Conservation (phyloP, 2,113 vertebrate species). For the Diadophis punctatus region DNA sequence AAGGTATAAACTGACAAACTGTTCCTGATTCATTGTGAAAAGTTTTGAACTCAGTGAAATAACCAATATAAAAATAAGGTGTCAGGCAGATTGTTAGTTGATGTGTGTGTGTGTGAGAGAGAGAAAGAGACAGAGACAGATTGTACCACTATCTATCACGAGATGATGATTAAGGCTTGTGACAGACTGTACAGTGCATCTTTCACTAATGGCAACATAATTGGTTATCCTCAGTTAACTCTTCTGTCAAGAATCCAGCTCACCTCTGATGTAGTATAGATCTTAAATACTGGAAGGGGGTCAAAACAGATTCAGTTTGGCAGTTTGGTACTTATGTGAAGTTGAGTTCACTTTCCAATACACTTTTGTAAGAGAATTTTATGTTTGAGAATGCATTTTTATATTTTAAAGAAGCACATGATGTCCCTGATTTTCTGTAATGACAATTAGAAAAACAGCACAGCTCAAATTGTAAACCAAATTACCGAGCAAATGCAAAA, state of each 20-base stretch:
- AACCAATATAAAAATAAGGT: neutral
- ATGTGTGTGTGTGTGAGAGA: too few relatives aligned
- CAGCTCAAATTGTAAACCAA: neutral
- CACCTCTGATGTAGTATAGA: neutral
- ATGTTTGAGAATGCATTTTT: neutral
- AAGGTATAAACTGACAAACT: neutral
- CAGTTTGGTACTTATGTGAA: neutral
- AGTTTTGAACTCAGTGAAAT: neutral
- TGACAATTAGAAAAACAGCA: neutral
- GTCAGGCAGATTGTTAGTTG: neutral
- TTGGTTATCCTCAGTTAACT: neutral
- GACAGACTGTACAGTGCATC: neutral
- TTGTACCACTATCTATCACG: neutral
- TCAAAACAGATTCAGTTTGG: neutral
- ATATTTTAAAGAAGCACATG: neutral
- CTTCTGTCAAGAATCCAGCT: neutral
- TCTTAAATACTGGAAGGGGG: neutral
- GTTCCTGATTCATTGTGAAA: neutral
- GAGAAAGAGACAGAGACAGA: neutral
- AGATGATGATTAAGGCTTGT: neutral
- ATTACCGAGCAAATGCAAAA: neutral
- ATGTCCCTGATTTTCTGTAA: neutral
- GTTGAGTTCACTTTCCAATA: neutral
- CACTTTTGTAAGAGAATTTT: neutral
- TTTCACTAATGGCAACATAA: neutral